Evolutionary conservation across 1,140 invertebrate genomes (phyloP), one percentile per base, ranked within the genome.

Genomic region (Orius laevigatus): DNA sequence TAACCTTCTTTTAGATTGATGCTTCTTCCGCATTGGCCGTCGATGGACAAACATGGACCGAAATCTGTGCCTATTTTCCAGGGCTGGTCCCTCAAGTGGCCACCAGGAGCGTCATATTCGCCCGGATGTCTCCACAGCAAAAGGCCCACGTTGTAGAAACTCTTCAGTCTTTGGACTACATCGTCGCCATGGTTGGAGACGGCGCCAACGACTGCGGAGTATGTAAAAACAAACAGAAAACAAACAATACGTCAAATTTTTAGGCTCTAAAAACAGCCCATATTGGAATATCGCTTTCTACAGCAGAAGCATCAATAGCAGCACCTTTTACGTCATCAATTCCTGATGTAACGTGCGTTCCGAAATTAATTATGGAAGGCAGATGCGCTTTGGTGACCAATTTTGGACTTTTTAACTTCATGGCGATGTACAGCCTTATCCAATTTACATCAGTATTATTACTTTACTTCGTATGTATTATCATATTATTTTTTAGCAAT

Each of bases 331-430:
- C 91, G 0, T 94, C 90, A 1, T 78, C 82, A 57, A 76, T 80
- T 46, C 75, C 82, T 20, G 82, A 93, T 62, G 92, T 96, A 33
- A 75, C 78, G 1, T 94, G 90, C 66, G 80, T 95, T 10, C 76
- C 85, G 5, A 75, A 74, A 68, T 57, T 81, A 0, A 76, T 79
- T n/a, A 64, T 77, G n/a, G 87, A 91, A 65, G 88, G 90, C 16
- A 73, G 92, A 15, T 85, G 84, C 50, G 85, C 92, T 0, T 66
- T 97, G 32, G 87, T 92, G 31, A 96, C 91, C 0, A 91, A 87
- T 2, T 95, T 95, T 68, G 87, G 89, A 5, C 81, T 92, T 49
- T 94, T 97, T 67, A 96, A 95, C 61, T 96, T 92, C 65, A 96
- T 96, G 90, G 89, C 89, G 19, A 76, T 82, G 35, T 96, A 96